Conservation (phyloP, 2,888 invertebrate genomes). For the Tryphoninae sp. region DNA sequence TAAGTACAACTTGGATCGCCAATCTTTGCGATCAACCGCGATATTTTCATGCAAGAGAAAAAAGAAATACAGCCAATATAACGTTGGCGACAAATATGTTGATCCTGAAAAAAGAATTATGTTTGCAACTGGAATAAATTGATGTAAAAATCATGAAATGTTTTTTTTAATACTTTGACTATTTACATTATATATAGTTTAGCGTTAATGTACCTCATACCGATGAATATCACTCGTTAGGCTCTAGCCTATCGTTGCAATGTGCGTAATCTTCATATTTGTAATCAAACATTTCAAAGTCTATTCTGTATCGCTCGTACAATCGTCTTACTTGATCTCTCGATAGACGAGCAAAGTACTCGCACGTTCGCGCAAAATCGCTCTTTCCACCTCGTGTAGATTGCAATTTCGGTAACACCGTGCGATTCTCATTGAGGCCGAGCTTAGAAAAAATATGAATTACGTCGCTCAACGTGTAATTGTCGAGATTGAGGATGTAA, state of each 20-base stretch:
- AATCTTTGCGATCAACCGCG: not conserved
- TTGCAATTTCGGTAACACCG: constrained; percentile 71
- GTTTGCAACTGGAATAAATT: constrained; percentile 30
- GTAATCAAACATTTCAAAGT: constrained; percentile 80
- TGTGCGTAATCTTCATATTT: constrained; percentile 72
- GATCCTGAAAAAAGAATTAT: not conserved
- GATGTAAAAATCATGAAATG: constrained; percentile 16
- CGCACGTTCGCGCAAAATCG: constrained; percentile 73
- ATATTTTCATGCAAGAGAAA: not conserved
- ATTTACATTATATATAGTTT: constrained; percentile 27
- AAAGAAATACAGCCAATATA: not conserved
- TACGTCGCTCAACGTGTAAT: constrained; percentile 71
- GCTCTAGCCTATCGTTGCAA: constrained; percentile 65
- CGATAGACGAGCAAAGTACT: constrained; percentile 76
- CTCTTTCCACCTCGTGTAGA: constrained; percentile 72
- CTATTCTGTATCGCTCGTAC: constrained; percentile 76
- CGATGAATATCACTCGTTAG: constrained; percentile 5
- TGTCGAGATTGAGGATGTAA: constrained; percentile 76
- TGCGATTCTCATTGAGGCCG: constrained; percentile 61
- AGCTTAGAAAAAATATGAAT: constrained; percentile 72
- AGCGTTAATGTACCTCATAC: not conserved
- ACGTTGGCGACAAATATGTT: not conserved
- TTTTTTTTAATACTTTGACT: not conserved
- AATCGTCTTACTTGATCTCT: constrained; percentile 71
- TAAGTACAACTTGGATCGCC: not conserved